These are phyloP conservation scores for Amblyteles armatorius DNA, from an alignment of 2,888 invertebrate genomes.

Conservation along the genomic window DNA sequence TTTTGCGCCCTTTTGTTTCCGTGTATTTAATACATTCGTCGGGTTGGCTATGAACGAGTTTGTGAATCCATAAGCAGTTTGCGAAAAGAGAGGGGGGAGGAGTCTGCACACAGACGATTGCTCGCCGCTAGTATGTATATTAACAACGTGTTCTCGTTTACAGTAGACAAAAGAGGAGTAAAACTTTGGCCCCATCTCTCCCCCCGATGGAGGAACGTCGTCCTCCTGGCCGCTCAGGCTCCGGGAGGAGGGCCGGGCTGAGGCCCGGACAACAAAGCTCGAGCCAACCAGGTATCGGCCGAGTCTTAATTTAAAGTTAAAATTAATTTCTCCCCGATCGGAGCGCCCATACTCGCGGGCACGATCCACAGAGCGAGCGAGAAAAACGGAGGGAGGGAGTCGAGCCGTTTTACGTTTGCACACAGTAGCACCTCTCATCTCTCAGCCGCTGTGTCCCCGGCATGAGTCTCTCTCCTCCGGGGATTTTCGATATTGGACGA, in stretches of 20 bases:
- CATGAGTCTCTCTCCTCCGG: constrained; percentile 51
- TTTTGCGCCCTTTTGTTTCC: constrained; percentile 37
- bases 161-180: constrained; percentile 82
- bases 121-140: constrained; percentile 62
- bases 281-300: constrained; percentile 82
- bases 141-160: constrained; percentile 75
- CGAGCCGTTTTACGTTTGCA: constrained; percentile 72
- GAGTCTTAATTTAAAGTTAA: constrained; percentile 85
- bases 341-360: constrained; percentile 45
- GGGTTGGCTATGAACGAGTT: constrained; percentile 63
- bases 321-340: constrained; percentile 83
- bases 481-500: constrained; percentile 67
- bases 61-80: constrained; percentile 63
- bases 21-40: constrained; percentile 55
- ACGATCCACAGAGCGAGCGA: constrained; percentile 26
- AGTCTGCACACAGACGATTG: constrained; percentile 33
- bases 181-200: constrained; percentile 75
- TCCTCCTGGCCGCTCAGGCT: constrained; percentile 36
- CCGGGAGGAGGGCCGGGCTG: constrained; percentile 40
- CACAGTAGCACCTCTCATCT: constrained; percentile 68
- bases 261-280: constrained; percentile 80
- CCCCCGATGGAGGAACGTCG: constrained; percentile 64
- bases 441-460: constrained; percentile 58
- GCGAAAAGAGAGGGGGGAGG: constrained; percentile 25
- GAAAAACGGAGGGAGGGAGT: constrained; percentile 18